Evolutionary conservation across 2,888 invertebrate genomes (phyloP), one percentile per base, ranked within the genome.

Genomic region (Rhagonycha fulva): DNA sequence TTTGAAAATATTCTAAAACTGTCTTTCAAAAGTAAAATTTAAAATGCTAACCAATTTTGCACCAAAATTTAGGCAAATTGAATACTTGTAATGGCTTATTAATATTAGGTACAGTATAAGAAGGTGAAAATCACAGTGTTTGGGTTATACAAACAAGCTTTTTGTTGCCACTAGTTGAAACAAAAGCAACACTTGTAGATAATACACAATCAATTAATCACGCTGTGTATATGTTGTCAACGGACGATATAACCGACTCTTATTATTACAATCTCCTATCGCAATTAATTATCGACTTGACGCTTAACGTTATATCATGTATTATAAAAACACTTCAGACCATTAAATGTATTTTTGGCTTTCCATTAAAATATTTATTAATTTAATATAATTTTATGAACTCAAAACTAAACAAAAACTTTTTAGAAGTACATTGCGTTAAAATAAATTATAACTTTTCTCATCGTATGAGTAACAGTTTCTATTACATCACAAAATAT

Each of bases 241-340:
- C 81, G 80, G 76, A 79, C 82, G 80, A 80, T 80, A 80, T 79
- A 78, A 75, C 75, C 76, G 80, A 72, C 78, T 82, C 81, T 80
- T 82, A 79, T 81, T 47, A 47, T 47, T 79, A 81, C 82, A 78
- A 77, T 79, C 81, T 81, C 81, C 80, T 81, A 81, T 83, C 81
- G 82, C 83, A 83, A 83, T 83, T 83, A 83, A 83, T 83, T 83
- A 83, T 83, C 82, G 82, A 83, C 80, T 81, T 80, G 79, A 80
- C 80, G 81, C 78, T 70, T 60, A 62, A 70, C 78, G 71, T 77
- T 74, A 63, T 72, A 70, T 66, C 67, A 62, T 71, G 62, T 63
- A 75, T 71, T 47, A 77, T 72, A 77, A 77, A 73, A 28, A 60
- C 77, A 75, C 70, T 77, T 77, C 67, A 28, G 7, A 62, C 66